Percentiles rank a stretch among this genome's conserved stretches.
phyloP scores from a whole-genome alignment of 35 echinoderm and acorn worm species.

The Heliocidaris erythrogramma region DNA sequence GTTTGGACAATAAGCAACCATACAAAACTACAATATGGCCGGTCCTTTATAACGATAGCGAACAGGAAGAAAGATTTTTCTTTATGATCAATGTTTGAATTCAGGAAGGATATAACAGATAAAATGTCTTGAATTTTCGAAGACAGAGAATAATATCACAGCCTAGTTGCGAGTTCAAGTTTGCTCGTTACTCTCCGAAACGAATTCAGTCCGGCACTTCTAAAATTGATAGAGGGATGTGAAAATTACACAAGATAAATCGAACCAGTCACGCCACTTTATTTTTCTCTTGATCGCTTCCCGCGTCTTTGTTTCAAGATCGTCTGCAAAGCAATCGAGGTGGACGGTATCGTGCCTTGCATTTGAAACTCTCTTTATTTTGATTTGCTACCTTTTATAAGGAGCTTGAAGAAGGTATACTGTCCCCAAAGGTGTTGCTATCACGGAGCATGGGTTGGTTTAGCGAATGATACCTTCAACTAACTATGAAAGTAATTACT shows the following conservation, averaged over 20 bases:
- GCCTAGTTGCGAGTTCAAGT: neutral
- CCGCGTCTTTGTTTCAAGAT: neutral
- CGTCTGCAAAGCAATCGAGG: neutral
- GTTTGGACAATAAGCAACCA: neutral
- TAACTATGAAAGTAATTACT: neutral
- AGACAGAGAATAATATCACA: neutral
- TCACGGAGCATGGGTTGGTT: neutral
- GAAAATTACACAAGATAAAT: constrained; percentile 30
- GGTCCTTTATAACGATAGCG: neutral
- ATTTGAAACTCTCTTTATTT: neutral
- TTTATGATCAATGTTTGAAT: neutral
- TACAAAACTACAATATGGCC: neutral
- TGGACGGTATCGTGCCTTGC: neutral
- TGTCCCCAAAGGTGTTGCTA: neutral
- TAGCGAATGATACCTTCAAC: neutral
- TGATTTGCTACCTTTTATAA: neutral
- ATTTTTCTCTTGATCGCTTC: constrained; percentile 11
- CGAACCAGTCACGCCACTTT: constrained; percentile 22
- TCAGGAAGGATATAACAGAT: neutral
- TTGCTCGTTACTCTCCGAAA: neutral
- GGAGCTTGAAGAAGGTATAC: neutral
- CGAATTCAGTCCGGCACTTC: constrained; percentile 7
- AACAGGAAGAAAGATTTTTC: no score
- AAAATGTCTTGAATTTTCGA: neutral
- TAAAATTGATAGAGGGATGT: neutral